phyloP scores from a whole-genome alignment of 2,797 vertebrate genomes.

The Garrulus glandarius region DNA sequence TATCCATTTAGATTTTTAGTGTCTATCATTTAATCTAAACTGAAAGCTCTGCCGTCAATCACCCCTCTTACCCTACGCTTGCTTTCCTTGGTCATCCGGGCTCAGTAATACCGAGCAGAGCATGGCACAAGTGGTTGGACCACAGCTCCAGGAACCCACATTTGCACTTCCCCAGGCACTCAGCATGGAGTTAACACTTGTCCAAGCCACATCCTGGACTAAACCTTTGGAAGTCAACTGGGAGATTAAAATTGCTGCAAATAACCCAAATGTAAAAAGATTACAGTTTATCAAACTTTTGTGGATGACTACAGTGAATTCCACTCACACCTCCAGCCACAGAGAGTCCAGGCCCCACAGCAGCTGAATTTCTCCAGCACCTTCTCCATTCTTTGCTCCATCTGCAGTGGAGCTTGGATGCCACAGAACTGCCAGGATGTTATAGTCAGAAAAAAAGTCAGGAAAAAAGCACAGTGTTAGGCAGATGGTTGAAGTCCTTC shows the following conservation, averaged over 20 bases:
- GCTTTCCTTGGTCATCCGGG: too few relatives aligned
- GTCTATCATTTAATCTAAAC: not conserved
- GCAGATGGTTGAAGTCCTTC: constrained; percentile 41
- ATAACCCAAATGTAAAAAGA: not conserved
- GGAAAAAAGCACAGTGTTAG: not conserved
- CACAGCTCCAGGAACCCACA: not conserved
- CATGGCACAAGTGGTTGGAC: not conserved
- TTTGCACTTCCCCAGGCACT: not conserved
- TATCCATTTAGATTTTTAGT: not conserved
- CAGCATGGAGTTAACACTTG: not conserved
- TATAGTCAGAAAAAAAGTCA: not conserved
- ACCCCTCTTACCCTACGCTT: not conserved
- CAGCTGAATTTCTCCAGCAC: not conserved
- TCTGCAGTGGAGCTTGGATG: not conserved
- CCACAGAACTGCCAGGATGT: not conserved
- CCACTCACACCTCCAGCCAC: not conserved
- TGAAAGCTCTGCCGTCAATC: not conserved
- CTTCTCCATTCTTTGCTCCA: not conserved
- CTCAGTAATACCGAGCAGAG: not conserved
- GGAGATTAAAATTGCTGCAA: not conserved
- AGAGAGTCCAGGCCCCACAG: not conserved
- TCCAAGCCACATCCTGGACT: not conserved
- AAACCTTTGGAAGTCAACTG: not conserved
- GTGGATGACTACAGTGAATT: not conserved
- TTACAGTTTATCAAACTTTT: not conserved